phyloP scores from a whole-genome alignment of 2,888 invertebrate species.

The Drosophila recens region DNA sequence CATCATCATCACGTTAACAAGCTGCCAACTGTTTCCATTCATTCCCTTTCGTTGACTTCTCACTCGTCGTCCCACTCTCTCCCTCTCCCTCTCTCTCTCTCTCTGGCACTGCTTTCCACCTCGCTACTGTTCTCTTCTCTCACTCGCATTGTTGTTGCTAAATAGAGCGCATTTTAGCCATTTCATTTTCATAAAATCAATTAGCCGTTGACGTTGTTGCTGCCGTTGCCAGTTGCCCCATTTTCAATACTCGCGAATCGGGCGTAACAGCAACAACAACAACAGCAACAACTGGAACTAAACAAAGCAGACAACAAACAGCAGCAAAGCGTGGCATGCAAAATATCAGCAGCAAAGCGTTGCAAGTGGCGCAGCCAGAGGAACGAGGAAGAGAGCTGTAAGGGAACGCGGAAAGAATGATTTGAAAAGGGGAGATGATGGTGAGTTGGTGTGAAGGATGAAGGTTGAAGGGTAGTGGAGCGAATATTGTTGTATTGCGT shows the following conservation, averaged over 20 bases:
- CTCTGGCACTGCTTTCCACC: neutral
- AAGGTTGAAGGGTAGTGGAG: constrained; percentile 22
- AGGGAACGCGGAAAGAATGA: neutral
- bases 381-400: neutral
- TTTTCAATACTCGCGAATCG: constrained; percentile 51
- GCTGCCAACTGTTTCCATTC: constrained; percentile 56
- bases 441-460: constrained; percentile 1
- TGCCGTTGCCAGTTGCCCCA: constrained; percentile 48
- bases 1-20: constrained; percentile 38
- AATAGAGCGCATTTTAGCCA: constrained; percentile 81
- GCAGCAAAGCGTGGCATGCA: constrained; percentile 57
- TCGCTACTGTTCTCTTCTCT: neutral
- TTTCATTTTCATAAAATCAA: constrained; percentile 78
- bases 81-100: neutral
- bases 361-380: constrained; percentile 25
- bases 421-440: neutral
- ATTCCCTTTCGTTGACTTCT: constrained; percentile 27
- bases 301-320: constrained; percentile 57
- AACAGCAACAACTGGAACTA: constrained; percentile 13
- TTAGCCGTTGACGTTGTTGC: constrained; percentile 61
- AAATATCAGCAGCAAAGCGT: constrained; percentile 50
- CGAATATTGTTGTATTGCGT: constrained; percentile 49
- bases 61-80: neutral
- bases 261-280: constrained; percentile 24
- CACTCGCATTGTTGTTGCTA: constrained; percentile 75